phyloP scores from a whole-genome alignment of 2,797 vertebrate genomes.

The Chloroceryle amazona region DNA sequence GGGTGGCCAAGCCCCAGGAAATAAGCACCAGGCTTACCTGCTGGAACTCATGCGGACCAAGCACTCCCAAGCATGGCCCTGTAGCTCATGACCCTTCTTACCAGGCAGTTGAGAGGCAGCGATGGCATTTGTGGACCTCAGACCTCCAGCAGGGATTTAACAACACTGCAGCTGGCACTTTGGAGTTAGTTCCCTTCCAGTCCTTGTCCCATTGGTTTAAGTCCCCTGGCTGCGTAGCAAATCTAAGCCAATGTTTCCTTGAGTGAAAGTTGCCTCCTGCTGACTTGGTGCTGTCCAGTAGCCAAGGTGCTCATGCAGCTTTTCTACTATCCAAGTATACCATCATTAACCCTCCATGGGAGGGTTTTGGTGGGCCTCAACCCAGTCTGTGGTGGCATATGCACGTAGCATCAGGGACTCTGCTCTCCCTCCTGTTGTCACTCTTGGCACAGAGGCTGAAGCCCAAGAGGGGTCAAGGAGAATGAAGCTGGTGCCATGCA shows the following conservation, averaged over 20 bases:
- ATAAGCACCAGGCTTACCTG: neutral
- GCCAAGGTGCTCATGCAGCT: neutral
- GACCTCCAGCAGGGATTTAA: neutral
- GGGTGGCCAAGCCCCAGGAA: neutral
- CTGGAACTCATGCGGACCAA: fast-evolving
- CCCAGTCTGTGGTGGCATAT: neutral
- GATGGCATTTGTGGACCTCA: neutral
- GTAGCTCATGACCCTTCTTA: neutral
- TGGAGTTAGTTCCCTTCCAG: neutral
- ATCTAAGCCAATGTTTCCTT: neutral
- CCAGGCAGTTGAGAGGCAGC: neutral
- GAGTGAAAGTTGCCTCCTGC: neutral
- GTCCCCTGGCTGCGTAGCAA: neutral
- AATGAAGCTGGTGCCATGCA: neutral
- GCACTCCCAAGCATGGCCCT: neutral
- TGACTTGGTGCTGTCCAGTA: neutral
- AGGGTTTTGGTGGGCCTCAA: neutral
- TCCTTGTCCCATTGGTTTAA: neutral
- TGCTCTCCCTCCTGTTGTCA: neutral
- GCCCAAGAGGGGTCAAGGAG: neutral
- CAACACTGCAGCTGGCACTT: neutral
- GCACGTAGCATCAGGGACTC: neutral
- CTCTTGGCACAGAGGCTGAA: neutral
- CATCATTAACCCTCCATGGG: neutral
- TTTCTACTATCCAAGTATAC: neutral